phyloP scores from a whole-genome alignment of 2,888 invertebrate genomes.

The Reticulitermes lucifugus region DNA sequence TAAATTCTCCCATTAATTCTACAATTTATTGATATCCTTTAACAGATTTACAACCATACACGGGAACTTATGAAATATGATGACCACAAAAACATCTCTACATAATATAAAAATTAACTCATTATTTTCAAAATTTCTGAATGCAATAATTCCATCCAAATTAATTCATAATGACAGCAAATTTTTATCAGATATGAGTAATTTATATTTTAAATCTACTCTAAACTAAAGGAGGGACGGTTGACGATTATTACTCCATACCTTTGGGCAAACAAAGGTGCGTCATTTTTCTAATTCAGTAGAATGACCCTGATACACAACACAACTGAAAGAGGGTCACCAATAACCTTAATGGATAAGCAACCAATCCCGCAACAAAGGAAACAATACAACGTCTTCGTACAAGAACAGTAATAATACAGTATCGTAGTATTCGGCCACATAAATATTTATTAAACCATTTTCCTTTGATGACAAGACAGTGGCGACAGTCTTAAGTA shows the following conservation, averaged over 20 bases:
- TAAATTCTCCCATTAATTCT: slow-evolving; percentile 33
- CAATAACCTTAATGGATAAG: background rate
- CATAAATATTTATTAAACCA: background rate
- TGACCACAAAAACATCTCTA: slow-evolving; percentile 42
- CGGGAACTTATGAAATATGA: slow-evolving; percentile 40
- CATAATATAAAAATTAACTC: slow-evolving; percentile 38
- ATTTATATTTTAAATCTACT: slow-evolving; percentile 2
- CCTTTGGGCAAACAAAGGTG: background rate
- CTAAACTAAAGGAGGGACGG: slow-evolving; percentile 42
- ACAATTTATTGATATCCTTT: slow-evolving; percentile 46
- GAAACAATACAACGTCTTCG: background rate
- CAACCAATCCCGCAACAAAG: background rate
- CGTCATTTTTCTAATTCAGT: background rate
- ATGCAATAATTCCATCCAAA: slow-evolving; percentile 20
- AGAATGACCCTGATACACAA: background rate
- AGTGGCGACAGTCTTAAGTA: background rate
- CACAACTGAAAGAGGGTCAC: background rate
- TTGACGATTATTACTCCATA: slow-evolving; percentile 33
- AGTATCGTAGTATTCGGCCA: background rate
- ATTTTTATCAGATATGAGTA: background rate
- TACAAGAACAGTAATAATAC: background rate
- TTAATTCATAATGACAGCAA: background rate
- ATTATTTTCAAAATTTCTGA: slow-evolving; percentile 6
- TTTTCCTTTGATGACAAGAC: background rate
- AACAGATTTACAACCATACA: slow-evolving; percentile 50